A percentile compares a stretch with the other conserved stretches of the same genome.
Evolutionary conservation across 2,888 invertebrate species (phyloP).

Genomic region (Synanthedon andrenaeformis): DNA sequence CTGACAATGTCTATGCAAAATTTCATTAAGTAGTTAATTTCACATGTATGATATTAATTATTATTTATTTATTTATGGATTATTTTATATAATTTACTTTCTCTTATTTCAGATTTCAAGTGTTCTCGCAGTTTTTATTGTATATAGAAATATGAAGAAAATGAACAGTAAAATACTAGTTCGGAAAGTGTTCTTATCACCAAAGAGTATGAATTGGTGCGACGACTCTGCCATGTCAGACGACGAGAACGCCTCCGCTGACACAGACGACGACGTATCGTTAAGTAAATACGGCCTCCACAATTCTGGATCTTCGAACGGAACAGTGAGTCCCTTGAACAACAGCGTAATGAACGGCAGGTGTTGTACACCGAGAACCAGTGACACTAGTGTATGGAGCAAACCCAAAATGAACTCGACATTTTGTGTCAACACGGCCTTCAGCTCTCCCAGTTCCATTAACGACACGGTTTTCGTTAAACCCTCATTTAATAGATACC

Average conservation of each 20-base stretch:
- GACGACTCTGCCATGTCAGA: conserved; percentile 15
- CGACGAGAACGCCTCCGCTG: conserved; percentile 37
- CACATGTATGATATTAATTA: too few species aligned
- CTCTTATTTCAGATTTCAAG: conserved; percentile 43
- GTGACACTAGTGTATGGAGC: conserved; percentile 37
- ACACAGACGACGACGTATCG: conserved; percentile 61
- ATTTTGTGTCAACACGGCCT: conserved; percentile 45
- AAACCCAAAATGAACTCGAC: conserved; percentile 54
- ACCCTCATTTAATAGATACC: conserved; percentile 54
- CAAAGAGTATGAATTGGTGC: conserved; percentile 30
- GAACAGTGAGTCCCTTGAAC: conserved; percentile 32
- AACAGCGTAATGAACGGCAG: conserved; percentile 41
- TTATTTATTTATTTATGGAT: too few species aligned
- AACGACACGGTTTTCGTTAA: conserved; percentile 48
- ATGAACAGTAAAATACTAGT: conserved; percentile 16
- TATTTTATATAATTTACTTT: not conserved
- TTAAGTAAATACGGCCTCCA: conserved; percentile 55
- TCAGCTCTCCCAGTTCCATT: conserved; percentile 36
- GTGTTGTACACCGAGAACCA: conserved; percentile 39
- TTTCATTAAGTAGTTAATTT: too few species aligned
- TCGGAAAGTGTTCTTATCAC: conserved; percentile 19
- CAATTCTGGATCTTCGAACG: conserved; percentile 52
- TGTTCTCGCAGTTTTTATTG: conserved; percentile 33
- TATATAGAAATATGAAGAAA: conserved; percentile 37
- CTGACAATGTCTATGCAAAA: too few species aligned